phyloP scores from a whole-genome alignment of 2,113 vertebrate species.

The Cinclus mexicanus region DNA sequence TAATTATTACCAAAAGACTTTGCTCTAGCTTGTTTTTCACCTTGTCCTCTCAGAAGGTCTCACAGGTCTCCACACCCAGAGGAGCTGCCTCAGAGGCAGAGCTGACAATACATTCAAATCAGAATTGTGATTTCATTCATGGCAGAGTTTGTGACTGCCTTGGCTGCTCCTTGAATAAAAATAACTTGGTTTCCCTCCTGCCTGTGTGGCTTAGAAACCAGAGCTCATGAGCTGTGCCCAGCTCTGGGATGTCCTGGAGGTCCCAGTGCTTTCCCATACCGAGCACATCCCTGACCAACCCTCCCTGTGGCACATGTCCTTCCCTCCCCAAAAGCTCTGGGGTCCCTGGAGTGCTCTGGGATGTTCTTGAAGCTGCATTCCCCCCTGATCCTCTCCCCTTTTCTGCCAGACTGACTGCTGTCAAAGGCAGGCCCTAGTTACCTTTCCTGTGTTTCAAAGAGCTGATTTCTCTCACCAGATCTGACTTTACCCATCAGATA shows the following conservation, averaged over 20 bases:
- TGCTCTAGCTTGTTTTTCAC: neutral
- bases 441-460: neutral
- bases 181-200: neutral
- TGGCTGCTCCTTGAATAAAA: neutral
- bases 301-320: rapidly evolving
- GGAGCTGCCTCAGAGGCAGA: neutral
- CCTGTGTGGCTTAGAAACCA: neutral
- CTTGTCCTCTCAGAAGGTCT: neutral
- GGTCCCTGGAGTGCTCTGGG: neutral
- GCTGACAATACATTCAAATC: rapidly evolving
- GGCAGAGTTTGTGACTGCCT: neutral
- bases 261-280: rapidly evolving
- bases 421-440: neutral
- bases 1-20: neutral
- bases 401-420: neutral
- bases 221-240: neutral
- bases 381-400: neutral
- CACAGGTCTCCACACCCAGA: neutral
- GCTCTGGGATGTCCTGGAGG: neutral
- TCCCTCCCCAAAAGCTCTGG: neutral
- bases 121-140: neutral
- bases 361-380: neutral
- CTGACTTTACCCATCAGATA: neutral
- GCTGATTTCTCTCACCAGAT: neutral
- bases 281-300: rapidly evolving